Evolutionary conservation across 2,888 invertebrate genomes (phyloP), one percentile per base, ranked within the genome.

Genomic region (Dynastes hyllus): DNA sequence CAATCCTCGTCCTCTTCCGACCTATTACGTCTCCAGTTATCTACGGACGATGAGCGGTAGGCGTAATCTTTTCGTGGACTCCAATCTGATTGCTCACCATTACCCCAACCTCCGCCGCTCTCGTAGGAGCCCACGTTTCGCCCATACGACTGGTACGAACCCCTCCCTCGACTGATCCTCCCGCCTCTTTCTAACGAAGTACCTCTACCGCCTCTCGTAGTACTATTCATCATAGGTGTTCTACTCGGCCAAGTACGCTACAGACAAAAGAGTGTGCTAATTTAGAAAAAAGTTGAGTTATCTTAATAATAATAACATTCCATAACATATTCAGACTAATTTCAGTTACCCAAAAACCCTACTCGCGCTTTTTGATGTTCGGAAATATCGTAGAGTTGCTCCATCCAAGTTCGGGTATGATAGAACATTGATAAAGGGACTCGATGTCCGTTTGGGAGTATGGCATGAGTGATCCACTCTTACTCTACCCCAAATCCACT

Each of bases 31-130:
- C 91, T 86, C 91, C 91, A 91, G 81, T 88, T 88, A 76, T 86
- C 86, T 32, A 85, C 84, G 77, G 89, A 83, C 1, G 82, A 80
- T 29, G 82, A 81, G 32, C 83, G 76, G 55, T 90, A 87, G 61
- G 89, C 88, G 77, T 90, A 89, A 80, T 92, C 92, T 85, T 92
- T 92, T 75, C 92, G 89, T 29, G 92, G 92, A 86, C 91, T 91
- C 91, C 92, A 92, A 80, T 92, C 92, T 13, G 91, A 85, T 79
- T 91, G 91, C 55, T 89, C 90, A 2, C 91, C 91, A 82, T 92
- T 92, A 83, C 92, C 89, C 92, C 92, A 92, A 37, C 90, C 90
- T 37, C 91, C 88, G 81, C 90, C 90, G 81, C 90, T 90, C 16
- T 78, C 73, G 70, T 75, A 79, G 22, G 73, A 40, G 11, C 77